Evolutionary conservation across 2,113 vertebrate species (phyloP).

Genomic region (Turdus rufiventris): DNA sequence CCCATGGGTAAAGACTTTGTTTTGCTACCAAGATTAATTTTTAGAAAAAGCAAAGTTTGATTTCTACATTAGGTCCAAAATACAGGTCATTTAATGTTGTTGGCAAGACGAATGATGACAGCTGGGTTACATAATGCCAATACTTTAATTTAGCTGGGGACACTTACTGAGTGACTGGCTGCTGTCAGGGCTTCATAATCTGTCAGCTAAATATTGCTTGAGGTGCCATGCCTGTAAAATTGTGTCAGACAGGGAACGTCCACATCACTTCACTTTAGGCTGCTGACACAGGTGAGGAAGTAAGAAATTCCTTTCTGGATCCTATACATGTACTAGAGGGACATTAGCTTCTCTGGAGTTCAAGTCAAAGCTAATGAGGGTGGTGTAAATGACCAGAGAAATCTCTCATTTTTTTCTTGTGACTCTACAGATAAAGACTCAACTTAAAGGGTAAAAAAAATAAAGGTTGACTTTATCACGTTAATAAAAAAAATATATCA

Average conservation of each 20-base stretch:
- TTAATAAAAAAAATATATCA: not conserved
- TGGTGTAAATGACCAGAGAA: not conserved
- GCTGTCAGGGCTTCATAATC: not conserved
- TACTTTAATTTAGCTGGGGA: not conserved
- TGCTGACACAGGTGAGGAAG: not conserved
- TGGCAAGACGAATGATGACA: not conserved
- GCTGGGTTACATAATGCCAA: not conserved
- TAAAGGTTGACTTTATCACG: not conserved
- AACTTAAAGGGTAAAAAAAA: not conserved
- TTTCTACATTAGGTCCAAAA: not conserved
- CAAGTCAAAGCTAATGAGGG: not conserved
- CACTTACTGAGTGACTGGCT: not conserved
- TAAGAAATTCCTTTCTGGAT: not conserved
- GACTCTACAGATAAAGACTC: not conserved
- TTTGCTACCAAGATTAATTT: not conserved
- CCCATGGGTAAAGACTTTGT: not conserved
- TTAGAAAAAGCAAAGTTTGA: not conserved
- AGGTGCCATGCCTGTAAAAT: not conserved
- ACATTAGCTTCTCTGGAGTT: not conserved
- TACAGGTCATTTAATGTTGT: not conserved
- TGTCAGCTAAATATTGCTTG: not conserved
- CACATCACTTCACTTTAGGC: not conserved
- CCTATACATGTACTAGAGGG: not conserved
- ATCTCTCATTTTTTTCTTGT: not conserved
- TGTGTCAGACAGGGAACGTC: not conserved